Evolutionary conservation across 2,113 vertebrate genomes (phyloP), one percentile per base, ranked within the genome.

Genomic region (Echinops telfairi): DNA sequence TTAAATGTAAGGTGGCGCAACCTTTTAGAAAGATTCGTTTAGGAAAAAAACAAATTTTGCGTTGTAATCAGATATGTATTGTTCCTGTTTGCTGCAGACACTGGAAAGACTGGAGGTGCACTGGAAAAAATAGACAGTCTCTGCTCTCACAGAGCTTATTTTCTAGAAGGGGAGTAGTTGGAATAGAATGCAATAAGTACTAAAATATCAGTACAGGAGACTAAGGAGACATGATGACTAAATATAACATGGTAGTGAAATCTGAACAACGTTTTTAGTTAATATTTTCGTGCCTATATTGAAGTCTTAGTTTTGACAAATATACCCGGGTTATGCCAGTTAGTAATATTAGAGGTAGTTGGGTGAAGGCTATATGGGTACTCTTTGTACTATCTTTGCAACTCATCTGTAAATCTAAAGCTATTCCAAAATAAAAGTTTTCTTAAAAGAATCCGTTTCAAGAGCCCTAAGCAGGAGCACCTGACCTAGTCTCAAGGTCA

Each of bases 271-370:
- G 29, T 75, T 22, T 90, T 2, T 36, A 60, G 47, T 53, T 53
- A 31, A 91, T 80, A 86, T 10, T 36, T 53, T 60, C 3, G 3
- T 62, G 80, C 20, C 53, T 53, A 2, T 53, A 53, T 53, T 53
- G 12, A 53, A 80, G 15, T 64, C 70, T 85, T 89, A 73, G 25
- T 88, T 86, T 94, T 79, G 79, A 83, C 47, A 38, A 38, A 62
- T 4, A 6, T 83, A 78, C 27, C 53, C 62, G 20, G 33, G 16
- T 36, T 71, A 43, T 78, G 25, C 40, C 47, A 53, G 47, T 53
- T 53, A 53, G 5, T 53, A 53, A 53, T 53, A 53, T 53, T 53
- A 53, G 47, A 53, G 47, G 47, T 53, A 53, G 47, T 14, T 53
- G 47, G 47, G 47, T 53, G 47, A 53, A 53, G 47, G 47, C 47